Conservation (phyloP, 1,140 invertebrate species). For the Magallana angulata region DNA sequence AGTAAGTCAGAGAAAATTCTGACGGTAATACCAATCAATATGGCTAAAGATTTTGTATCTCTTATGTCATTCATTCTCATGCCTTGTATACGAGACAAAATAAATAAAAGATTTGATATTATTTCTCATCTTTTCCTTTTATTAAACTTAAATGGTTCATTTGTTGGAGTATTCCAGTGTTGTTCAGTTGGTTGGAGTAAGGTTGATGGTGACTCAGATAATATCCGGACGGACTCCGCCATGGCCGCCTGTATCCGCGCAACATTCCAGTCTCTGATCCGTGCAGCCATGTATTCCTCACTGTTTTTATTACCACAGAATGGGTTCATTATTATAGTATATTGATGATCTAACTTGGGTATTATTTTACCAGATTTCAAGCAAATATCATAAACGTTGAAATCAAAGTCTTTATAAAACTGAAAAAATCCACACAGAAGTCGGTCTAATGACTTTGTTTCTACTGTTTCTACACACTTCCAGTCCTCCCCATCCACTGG, state of each 20-base stretch:
- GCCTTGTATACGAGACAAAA: too few species aligned
- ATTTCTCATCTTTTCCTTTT: too few species aligned
- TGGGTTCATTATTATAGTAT: neutral
- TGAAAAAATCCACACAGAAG: neutral
- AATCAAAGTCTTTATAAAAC: slow-evolving; percentile 8
- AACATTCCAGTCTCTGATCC: neutral
- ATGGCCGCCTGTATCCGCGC: neutral
- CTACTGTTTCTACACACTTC: neutral
- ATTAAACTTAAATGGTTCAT: too few species aligned
- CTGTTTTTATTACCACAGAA: neutral
- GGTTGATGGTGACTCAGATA: neutral
- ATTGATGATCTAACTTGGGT: neutral
- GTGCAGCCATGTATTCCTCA: neutral
- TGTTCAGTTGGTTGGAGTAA: neutral
- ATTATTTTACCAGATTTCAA: neutral
- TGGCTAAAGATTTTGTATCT: too few species aligned
- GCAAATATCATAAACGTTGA: neutral
- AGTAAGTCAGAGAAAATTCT: too few species aligned
- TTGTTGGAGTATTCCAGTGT: too few species aligned
- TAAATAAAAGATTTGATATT: too few species aligned
- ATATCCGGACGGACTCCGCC: neutral
- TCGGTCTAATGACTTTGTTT: neutral
- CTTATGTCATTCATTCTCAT: too few species aligned
- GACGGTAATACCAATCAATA: too few species aligned
- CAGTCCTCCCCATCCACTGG: neutral